phyloP scores from a whole-genome alignment of 92 coral and sea anemone genomes.

The Porites lobata region DNA sequence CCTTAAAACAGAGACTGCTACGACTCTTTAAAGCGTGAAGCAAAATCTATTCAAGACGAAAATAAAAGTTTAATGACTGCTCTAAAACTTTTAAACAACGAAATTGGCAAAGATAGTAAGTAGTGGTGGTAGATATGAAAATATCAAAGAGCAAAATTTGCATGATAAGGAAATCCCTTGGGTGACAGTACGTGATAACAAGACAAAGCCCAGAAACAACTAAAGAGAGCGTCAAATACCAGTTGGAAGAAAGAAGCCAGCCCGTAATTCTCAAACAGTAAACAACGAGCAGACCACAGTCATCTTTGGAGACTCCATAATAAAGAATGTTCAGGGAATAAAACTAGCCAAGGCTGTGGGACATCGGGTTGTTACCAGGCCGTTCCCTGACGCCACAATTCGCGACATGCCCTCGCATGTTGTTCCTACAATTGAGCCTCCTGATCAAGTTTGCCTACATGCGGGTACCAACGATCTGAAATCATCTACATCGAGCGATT shows the following conservation, averaged over 20 bases:
- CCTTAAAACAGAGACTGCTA: slow-evolving; percentile 26
- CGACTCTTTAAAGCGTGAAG: slow-evolving; percentile 15
- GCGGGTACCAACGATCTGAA: slow-evolving; percentile 55
- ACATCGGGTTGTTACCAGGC: slow-evolving; percentile 55
- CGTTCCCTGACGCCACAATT: slow-evolving; percentile 60
- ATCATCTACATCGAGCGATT: slow-evolving; percentile 37
- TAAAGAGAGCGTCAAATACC: slow-evolving; percentile 3
- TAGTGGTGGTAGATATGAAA: slow-evolving; percentile 21
- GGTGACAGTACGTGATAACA: too few species aligned
- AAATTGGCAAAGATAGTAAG: slow-evolving; percentile 21
- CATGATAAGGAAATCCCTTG: neutral
- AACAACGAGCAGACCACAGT: slow-evolving; percentile 46
- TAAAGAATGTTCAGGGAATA: slow-evolving; percentile 37
- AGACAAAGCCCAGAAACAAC: slow-evolving; percentile 12
- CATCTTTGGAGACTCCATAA: slow-evolving; percentile 49
- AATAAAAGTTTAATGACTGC: too few species aligned
- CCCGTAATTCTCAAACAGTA: slow-evolving; percentile 9
- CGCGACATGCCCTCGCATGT: slow-evolving; percentile 45
- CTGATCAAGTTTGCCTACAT: slow-evolving; percentile 33
- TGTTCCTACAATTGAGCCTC: slow-evolving; percentile 48
- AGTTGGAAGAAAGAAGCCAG: neutral
- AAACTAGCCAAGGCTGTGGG: slow-evolving; percentile 37
- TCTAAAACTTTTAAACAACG: neutral
- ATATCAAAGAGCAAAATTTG: slow-evolving; percentile 25
- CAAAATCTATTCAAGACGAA: neutral